Evolutionary conservation across 2,113 vertebrate species (phyloP).

Genomic region (Phoenicopterus ruber): DNA sequence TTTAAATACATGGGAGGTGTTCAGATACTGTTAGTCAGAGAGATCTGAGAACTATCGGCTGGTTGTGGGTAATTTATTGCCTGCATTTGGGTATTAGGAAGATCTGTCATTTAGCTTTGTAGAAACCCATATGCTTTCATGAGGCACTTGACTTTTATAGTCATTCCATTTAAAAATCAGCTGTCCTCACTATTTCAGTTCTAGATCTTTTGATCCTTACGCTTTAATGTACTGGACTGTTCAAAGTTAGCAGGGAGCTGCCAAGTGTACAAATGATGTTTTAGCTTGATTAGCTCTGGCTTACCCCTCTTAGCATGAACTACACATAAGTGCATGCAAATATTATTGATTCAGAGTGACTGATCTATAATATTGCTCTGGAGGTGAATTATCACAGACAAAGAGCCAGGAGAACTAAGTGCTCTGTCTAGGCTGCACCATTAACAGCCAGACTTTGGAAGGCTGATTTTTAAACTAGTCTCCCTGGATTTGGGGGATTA

Average conservation of each 20-base stretch:
- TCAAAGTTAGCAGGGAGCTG: slow-evolving; percentile 46
- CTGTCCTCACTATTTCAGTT: slow-evolving; percentile 15
- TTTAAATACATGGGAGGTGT: slow-evolving; percentile 23
- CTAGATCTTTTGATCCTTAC: slow-evolving; percentile 54
- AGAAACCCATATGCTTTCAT: slow-evolving; percentile 43
- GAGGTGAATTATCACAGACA: slow-evolving; percentile 43
- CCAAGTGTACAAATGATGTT: slow-evolving; percentile 42
- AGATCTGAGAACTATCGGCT: background rate
- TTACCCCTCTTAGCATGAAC: slow-evolving; percentile 36
- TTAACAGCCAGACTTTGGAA: slow-evolving; percentile 9
- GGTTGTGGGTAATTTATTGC: slow-evolving; percentile 27
- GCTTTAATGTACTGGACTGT: slow-evolving; percentile 50
- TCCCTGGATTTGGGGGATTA: background rate
- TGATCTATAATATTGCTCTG: slow-evolving; percentile 43
- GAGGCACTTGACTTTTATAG: slow-evolving; percentile 50
- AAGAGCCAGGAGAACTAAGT: slow-evolving; percentile 17
- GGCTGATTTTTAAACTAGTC: background rate
- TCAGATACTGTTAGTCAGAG: background rate
- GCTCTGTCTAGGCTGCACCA: background rate
- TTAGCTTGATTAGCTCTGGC: slow-evolving; percentile 52
- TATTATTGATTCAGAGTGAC: slow-evolving; percentile 51
- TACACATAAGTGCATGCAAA: slow-evolving; percentile 57
- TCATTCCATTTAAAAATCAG: slow-evolving; percentile 31
- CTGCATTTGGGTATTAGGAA: slow-evolving; percentile 29
- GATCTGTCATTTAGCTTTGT: slow-evolving; percentile 15